phyloP scores from a whole-genome alignment of 2,113 vertebrate species.

The Prionailurus viverrinus region DNA sequence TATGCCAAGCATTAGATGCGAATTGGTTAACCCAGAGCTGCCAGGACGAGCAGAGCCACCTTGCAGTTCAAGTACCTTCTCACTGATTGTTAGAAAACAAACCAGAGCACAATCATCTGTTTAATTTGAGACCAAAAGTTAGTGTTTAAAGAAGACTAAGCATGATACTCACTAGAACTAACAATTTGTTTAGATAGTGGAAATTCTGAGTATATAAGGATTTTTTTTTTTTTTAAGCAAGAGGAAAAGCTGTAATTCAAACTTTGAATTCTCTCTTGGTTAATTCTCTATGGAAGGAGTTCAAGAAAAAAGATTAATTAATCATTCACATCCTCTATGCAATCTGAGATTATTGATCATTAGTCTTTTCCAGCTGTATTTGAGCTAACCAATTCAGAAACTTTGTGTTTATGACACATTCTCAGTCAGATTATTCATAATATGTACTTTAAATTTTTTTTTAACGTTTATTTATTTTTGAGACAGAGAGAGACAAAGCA shows the following conservation, averaged over 20 bases:
- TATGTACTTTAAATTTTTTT: neutral
- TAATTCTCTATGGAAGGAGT: neutral
- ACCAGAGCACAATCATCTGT: slow-evolving; percentile 35
- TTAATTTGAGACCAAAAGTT: slow-evolving; percentile 41
- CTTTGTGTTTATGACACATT: neutral
- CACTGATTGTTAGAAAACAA: slow-evolving; percentile 34
- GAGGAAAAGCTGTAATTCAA: neutral
- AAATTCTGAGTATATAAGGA: neutral
- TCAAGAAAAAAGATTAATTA: slow-evolving; percentile 29
- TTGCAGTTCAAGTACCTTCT: slow-evolving; percentile 33
- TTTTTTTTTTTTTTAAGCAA: neutral
- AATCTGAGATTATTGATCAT: slow-evolving; percentile 22
- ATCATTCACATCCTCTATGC: neutral
- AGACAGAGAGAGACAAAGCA: too few species aligned
- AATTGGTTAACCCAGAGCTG: slow-evolving; percentile 8
- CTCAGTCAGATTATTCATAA: slow-evolving; percentile 4
- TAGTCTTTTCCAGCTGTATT: slow-evolving; percentile 16
- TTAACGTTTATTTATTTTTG: too few species aligned
- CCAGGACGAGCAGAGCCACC: neutral
- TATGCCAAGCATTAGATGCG: slow-evolving; percentile 22
- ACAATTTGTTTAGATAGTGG: neutral
- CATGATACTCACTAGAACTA: neutral
- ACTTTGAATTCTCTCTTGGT: neutral
- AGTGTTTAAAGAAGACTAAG: neutral
- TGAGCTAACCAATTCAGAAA: slow-evolving; percentile 40